Conservation (phyloP, 2,888 invertebrate species). For the Amblyjoppa fuscipennis region DNA sequence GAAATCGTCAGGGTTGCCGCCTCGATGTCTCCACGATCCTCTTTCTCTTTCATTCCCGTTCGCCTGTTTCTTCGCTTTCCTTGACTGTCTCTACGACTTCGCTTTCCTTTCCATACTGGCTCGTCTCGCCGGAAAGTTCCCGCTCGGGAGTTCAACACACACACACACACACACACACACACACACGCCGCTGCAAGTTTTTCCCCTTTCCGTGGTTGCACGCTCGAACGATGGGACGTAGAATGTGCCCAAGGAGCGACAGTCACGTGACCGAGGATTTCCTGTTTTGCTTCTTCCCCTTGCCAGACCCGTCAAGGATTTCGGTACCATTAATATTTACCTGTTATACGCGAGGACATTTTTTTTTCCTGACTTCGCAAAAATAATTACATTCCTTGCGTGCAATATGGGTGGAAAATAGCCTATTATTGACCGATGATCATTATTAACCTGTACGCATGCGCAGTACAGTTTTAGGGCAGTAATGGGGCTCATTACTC, state of each 20-base stretch:
- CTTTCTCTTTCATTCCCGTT: constrained; percentile 64
- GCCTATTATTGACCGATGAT: too few species aligned
- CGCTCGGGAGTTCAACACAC: constrained; percentile 21
- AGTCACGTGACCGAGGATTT: constrained; percentile 58
- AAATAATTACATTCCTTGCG: too few species aligned
- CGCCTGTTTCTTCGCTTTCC: constrained; percentile 61
- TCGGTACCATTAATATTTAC: neutral
- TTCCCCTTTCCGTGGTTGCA: constrained; percentile 38
- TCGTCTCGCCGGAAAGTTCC: constrained; percentile 29
- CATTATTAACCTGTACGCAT: too few species aligned
- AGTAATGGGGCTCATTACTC: too few species aligned
- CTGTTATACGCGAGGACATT: neutral
- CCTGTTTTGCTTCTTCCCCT: constrained; percentile 13
- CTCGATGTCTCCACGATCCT: constrained; percentile 61
- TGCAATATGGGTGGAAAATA: too few species aligned
- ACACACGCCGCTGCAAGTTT: constrained; percentile 56
- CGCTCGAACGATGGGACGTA: constrained; percentile 56
- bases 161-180: neutral
- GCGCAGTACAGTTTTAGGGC: too few species aligned
- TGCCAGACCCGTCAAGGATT: neutral
- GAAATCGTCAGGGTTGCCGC: neutral
- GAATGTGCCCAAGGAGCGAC: constrained; percentile 59
- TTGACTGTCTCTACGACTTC: constrained; percentile 66
- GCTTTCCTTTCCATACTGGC: constrained; percentile 68
- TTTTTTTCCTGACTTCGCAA: too few species aligned